These are phyloP conservation scores for Pelmatolapia mariae DNA, from an alignment of 2,113 vertebrate species.

Conservation along the genomic window DNA sequence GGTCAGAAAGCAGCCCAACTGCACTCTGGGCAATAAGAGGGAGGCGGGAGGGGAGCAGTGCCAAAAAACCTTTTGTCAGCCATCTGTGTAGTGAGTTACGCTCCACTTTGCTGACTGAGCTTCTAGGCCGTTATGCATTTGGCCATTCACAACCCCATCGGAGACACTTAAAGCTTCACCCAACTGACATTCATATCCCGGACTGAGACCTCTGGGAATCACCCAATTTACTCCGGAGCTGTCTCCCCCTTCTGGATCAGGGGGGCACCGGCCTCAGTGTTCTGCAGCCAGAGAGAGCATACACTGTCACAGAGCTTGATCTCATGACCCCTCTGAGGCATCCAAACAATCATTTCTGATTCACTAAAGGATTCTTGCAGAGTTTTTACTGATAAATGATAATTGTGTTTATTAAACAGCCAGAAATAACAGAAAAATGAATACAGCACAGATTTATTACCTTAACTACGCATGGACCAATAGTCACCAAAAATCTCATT, in stretches of 20 bases:
- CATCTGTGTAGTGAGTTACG: slow-evolving; percentile 16
- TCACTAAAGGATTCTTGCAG: background rate
- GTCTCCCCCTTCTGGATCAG: slow-evolving; percentile 51
- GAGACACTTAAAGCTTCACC: slow-evolving; percentile 11
- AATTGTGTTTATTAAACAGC: background rate
- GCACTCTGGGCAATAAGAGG: background rate
- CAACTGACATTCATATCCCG: background rate
- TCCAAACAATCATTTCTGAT: background rate
- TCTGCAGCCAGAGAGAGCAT: background rate
- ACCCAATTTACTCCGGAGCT: background rate
- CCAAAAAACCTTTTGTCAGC: slow-evolving; percentile 33
- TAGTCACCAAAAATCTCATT: background rate
- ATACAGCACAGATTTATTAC: background rate
- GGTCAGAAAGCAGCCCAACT: slow-evolving; percentile 36
- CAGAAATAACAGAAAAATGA: background rate
- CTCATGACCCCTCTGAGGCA: background rate
- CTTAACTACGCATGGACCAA: background rate
- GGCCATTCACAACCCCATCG: background rate
- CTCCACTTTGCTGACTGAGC: slow-evolving; percentile 27
- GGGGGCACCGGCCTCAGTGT: background rate
- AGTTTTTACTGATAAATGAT: background rate
- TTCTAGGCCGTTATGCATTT: background rate
- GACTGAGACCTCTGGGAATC: background rate
- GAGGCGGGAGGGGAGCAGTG: background rate
- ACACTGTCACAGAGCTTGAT: background rate